Conservation (phyloP, 2,797 vertebrate species). For the Trachurus trachurus region DNA sequence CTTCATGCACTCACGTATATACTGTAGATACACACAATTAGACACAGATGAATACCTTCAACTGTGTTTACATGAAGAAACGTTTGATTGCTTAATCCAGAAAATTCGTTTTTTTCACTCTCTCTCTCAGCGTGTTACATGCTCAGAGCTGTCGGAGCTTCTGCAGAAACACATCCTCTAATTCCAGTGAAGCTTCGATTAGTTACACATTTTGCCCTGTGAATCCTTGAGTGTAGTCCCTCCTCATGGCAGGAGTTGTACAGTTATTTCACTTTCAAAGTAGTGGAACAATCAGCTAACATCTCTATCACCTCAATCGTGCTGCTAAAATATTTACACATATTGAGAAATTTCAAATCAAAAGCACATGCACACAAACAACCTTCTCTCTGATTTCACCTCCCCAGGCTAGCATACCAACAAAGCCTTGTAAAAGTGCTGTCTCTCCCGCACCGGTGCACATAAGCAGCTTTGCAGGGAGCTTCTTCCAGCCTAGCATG, state of each 20-base stretch:
- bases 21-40: slow-evolving; percentile 25
- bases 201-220: neutral
- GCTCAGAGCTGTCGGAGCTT: slow-evolving; percentile 17
- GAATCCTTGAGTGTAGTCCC: neutral
- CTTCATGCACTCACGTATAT: slow-evolving; percentile 45
- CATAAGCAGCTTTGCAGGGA: slow-evolving; percentile 45
- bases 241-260: neutral
- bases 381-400: slow-evolving; percentile 48
- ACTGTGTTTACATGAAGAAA: slow-evolving; percentile 39
- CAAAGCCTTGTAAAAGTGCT: slow-evolving; percentile 42
- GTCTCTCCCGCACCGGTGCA: slow-evolving; percentile 40
- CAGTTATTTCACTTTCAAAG: neutral
- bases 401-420: slow-evolving; percentile 47
- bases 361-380: slow-evolving; percentile 27
- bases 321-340: neutral
- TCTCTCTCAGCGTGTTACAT: slow-evolving; percentile 4
- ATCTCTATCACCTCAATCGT: neutral
- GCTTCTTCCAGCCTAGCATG: slow-evolving; percentile 37
- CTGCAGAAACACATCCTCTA: slow-evolving; percentile 25
- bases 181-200: slow-evolving; percentile 15
- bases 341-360: slow-evolving; percentile 15
- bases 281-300: neutral
- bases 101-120: slow-evolving; percentile 37
- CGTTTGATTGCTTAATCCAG: slow-evolving; percentile 46
- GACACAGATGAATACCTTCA: slow-evolving; percentile 40